Evolutionary conservation across 2,797 vertebrate species (phyloP).

Genomic region (Salmo trutta): DNA sequence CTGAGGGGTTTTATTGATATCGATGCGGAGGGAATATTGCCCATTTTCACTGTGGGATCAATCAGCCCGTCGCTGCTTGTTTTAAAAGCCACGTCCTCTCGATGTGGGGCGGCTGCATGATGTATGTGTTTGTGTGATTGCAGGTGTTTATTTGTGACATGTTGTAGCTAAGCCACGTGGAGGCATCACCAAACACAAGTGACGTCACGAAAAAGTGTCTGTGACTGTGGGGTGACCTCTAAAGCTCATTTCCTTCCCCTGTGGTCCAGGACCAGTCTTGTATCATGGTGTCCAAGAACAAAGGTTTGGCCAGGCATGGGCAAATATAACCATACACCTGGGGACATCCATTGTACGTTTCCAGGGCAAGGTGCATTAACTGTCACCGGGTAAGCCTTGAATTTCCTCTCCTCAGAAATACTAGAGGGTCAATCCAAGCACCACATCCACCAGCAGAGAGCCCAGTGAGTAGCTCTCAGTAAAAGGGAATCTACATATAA

Average conservation of each 20-base stretch:
- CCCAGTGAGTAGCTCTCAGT: conserved; percentile 38
- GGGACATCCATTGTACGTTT: background rate
- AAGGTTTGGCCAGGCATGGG: background rate
- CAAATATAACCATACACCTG: background rate
- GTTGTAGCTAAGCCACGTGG: background rate
- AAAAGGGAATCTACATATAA: conserved; percentile 51
- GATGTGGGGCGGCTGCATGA: conserved; percentile 48
- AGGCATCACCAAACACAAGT: background rate
- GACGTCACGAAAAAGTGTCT: background rate
- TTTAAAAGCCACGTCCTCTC: conserved; percentile 70
- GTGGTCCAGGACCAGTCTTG: background rate
- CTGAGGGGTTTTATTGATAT: conserved; percentile 82
- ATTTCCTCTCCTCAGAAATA: background rate
- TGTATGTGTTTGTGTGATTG: conserved; percentile 21
- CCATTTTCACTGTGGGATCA: conserved; percentile 80
- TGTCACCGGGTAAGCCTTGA: background rate
- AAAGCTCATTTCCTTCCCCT: background rate
- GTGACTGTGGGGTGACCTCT: background rate
- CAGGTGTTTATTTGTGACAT: background rate
- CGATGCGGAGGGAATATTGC: conserved; percentile 79
- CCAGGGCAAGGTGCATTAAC: background rate
- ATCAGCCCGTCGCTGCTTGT: conserved; percentile 75
- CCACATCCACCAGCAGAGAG: background rate
- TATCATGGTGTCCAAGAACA: background rate
- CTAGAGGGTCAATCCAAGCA: background rate